Conservation (phyloP, 2,888 invertebrate genomes). For the Ormyrus pomaceus region DNA sequence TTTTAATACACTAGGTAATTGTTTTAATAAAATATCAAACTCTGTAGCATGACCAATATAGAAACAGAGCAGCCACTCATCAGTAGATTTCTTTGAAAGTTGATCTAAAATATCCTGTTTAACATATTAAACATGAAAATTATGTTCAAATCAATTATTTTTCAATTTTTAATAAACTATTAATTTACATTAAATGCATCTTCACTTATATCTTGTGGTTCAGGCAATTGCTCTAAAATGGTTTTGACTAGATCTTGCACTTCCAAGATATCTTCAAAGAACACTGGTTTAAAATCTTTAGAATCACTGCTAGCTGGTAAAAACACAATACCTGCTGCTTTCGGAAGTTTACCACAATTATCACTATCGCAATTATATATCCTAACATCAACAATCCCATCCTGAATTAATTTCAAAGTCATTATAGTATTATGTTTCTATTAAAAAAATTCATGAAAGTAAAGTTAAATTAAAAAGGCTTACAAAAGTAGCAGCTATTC, state of each 20-base stretch:
- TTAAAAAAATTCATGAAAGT: constrained; percentile 22
- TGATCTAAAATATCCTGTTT: constrained; percentile 49
- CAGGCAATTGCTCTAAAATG: constrained; percentile 80
- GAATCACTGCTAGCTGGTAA: constrained; percentile 61
- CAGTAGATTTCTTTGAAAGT: constrained; percentile 60
- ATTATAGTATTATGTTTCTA: too few relatives aligned
- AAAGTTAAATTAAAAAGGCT: constrained; percentile 65
- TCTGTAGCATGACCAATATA: constrained; percentile 77
- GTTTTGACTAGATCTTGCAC: constrained; percentile 79
- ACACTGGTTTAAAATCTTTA: constrained; percentile 69
- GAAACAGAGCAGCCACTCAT: constrained; percentile 79
- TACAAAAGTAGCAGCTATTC: constrained; percentile 87
- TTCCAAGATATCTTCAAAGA: constrained; percentile 68
- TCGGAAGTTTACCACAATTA: constrained; percentile 60
- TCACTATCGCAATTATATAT: constrained; percentile 61
- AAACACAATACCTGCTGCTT: constrained; percentile 63
- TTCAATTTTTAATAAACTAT: constrained; percentile 1
- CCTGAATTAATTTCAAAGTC: constrained; percentile 58
- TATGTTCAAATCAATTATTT: not conserved
- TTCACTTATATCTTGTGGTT: constrained; percentile 78
- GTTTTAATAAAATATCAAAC: constrained; percentile 79
- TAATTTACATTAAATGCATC: constrained; percentile 80
- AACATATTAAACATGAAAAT: not conserved
- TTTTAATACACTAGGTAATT: constrained; percentile 79
- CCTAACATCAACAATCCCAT: constrained; percentile 65